Evolutionary conservation across 1,140 invertebrate species (phyloP).

Genomic region (Drosophila nebulosa): DNA sequence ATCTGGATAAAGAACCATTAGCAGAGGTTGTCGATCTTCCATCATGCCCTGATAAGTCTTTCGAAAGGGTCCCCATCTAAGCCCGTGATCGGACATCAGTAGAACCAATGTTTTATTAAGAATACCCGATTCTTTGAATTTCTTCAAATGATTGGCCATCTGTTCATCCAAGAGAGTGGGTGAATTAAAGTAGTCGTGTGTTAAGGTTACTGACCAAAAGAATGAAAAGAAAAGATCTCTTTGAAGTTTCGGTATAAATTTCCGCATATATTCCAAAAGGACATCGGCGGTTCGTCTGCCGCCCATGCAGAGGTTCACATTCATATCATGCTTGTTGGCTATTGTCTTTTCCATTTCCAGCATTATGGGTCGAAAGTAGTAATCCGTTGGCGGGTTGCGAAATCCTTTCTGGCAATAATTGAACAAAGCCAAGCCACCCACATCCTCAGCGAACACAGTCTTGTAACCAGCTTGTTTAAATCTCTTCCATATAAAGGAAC

Average conservation of each 20-base stretch:
- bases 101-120: constrained; percentile 30
- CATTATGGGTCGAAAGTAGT: constrained; percentile 17
- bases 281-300: constrained; percentile 79
- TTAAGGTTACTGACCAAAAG: constrained; percentile 64
- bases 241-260: constrained; percentile 84
- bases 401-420: constrained; percentile 92
- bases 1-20: constrained; percentile 88
- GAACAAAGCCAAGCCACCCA: constrained; percentile 87
- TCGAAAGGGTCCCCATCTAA: constrained; percentile 23
- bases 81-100: constrained; percentile 35
- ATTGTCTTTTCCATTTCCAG: not conserved
- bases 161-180: constrained; percentile 7
- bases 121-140: constrained; percentile 10
- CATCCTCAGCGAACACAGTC: constrained; percentile 91
- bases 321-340: constrained; percentile 75
- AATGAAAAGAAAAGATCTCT: constrained; percentile 27
- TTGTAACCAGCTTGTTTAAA: constrained; percentile 87
- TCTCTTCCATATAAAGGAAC: constrained; percentile 91
- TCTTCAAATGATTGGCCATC: not conserved
- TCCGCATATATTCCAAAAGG: constrained; percentile 83
- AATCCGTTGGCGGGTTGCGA: constrained; percentile 43
- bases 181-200: constrained; percentile 32
- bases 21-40: constrained; percentile 92
- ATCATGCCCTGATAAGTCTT: constrained; percentile 87
- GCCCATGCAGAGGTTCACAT: constrained; percentile 83